These are phyloP conservation scores for Tetragnatha montana DNA, from an alignment of 2,888 invertebrate genomes.

Conservation along the genomic window DNA sequence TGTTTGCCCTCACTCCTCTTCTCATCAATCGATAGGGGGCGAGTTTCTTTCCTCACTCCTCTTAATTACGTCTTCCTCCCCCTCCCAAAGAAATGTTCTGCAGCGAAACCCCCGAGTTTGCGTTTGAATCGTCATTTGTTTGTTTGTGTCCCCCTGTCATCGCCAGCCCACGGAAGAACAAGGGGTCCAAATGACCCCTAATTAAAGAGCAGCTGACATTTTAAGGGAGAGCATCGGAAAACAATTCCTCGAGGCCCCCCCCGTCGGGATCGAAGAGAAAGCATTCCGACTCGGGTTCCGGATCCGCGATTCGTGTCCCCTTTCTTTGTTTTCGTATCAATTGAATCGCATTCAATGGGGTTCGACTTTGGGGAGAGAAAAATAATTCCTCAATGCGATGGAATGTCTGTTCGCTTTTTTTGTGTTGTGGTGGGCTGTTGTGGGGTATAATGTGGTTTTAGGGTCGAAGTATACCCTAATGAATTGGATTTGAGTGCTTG, in stretches of 20 bases:
- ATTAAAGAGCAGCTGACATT: slow-evolving; percentile 70
- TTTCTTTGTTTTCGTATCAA: slow-evolving; percentile 46
- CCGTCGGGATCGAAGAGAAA: slow-evolving; percentile 50
- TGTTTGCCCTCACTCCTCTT: not conserved
- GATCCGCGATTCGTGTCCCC: slow-evolving; percentile 19
- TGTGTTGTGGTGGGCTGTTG: no score
- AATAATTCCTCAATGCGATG: no score
- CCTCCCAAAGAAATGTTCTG: slow-evolving; percentile 37
- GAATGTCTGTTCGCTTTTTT: no score
- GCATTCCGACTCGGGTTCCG: slow-evolving; percentile 24
- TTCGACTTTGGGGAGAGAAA: slow-evolving; percentile 2
- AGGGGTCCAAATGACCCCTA: slow-evolving; percentile 67
- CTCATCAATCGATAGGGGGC: slow-evolving; percentile 3
- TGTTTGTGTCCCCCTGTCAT: slow-evolving; percentile 58
- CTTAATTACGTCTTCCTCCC: slow-evolving; percentile 11
- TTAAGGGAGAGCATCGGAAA: slow-evolving; percentile 64
- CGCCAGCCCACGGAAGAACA: slow-evolving; percentile 43
- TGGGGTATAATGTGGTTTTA: no score
- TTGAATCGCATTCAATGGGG: slow-evolving; percentile 20
- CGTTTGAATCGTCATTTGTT: slow-evolving; percentile 69
- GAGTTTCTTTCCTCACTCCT: not conserved
- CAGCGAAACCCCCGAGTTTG: slow-evolving; percentile 23
- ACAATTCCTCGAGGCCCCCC: slow-evolving; percentile 57
- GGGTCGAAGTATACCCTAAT: no score
- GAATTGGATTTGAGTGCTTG: no score